These are phyloP conservation scores for Cryptocephalus primarius DNA, from an alignment of 2,888 invertebrate species.

Conservation along the genomic window DNA sequence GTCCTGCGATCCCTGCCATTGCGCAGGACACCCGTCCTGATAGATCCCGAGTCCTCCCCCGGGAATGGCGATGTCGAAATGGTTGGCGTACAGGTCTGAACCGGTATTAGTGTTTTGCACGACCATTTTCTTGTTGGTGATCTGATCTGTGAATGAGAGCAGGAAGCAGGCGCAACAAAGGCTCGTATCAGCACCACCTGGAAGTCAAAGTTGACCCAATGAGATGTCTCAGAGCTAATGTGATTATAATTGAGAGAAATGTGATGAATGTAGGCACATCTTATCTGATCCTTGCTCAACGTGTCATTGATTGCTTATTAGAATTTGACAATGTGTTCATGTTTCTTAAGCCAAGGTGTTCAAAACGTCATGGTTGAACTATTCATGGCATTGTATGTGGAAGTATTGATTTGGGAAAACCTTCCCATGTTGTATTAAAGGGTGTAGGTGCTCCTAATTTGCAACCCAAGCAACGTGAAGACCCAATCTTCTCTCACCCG, in stretches of 20 bases:
- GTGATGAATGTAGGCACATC: no score
- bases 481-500: background rate
- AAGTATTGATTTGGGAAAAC: no score
- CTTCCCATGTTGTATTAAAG: no score
- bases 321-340: no score
- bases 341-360: no score
- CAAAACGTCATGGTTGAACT: no score
- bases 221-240: no score
- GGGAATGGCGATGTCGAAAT: slow-evolving; percentile 18
- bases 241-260: no score
- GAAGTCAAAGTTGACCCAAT: background rate
- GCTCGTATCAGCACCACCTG: slow-evolving; percentile 8
- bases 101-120: slow-evolving; percentile 16
- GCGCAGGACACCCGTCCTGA: slow-evolving; percentile 10
- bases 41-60: slow-evolving; percentile 17
- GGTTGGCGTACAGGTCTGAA: slow-evolving; percentile 11
- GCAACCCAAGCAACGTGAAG: background rate
- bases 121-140: slow-evolving; percentile 9
- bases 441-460: no score
- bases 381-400: no score
- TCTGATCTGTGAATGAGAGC: slow-evolving; percentile 10
- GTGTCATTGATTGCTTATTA: no score
- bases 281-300: no score
- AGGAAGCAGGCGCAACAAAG: slow-evolving; percentile 14
- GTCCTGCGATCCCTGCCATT: slow-evolving; percentile 12